Percentiles rank a stretch among this genome's conserved stretches.
Conservation (phyloP, 2,888 invertebrate species). For the Andricus curvator region DNA sequence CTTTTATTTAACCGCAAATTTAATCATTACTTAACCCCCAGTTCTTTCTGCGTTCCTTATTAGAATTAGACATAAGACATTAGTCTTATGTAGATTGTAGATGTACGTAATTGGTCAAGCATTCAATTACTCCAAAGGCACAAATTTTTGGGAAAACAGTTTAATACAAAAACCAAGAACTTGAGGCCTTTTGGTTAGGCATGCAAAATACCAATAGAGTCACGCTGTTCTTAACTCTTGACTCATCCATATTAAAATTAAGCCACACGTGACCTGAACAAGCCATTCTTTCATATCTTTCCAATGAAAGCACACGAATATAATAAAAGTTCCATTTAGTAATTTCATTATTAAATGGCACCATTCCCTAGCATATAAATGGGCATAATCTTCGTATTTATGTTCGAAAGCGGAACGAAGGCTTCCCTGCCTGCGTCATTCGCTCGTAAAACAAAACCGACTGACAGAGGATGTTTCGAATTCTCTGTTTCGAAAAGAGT, state of each 20-base stretch:
- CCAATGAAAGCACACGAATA: not conserved
- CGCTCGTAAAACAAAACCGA: not conserved
- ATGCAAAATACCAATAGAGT: too few species aligned
- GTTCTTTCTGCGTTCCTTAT: too few species aligned
- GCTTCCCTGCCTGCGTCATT: not conserved
- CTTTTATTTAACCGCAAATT: too few species aligned
- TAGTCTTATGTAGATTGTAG: too few species aligned
- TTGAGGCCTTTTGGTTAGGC: too few species aligned
- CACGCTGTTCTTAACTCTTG: not conserved
- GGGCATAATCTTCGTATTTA: not conserved
- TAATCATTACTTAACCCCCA: too few species aligned
- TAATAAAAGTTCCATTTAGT: not conserved
- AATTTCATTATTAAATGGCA: not conserved
- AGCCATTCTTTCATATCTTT: not conserved
- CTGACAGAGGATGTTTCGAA: conserved; percentile 3
- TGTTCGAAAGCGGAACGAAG: not conserved
- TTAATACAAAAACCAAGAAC: too few species aligned
- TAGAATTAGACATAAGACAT: too few species aligned
- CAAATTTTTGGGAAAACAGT: too few species aligned
- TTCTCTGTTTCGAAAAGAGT: conserved; percentile 12
- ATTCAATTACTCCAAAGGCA: too few species aligned
- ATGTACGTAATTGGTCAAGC: too few species aligned
- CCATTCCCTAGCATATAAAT: not conserved
- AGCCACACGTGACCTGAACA: not conserved
- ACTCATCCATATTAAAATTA: not conserved